A percentile compares a stretch with the other conserved stretches of the same genome.
Evolutionary conservation across 2,113 vertebrate species (phyloP).

Genomic region (rat (Rattus norvegicus)): DNA sequence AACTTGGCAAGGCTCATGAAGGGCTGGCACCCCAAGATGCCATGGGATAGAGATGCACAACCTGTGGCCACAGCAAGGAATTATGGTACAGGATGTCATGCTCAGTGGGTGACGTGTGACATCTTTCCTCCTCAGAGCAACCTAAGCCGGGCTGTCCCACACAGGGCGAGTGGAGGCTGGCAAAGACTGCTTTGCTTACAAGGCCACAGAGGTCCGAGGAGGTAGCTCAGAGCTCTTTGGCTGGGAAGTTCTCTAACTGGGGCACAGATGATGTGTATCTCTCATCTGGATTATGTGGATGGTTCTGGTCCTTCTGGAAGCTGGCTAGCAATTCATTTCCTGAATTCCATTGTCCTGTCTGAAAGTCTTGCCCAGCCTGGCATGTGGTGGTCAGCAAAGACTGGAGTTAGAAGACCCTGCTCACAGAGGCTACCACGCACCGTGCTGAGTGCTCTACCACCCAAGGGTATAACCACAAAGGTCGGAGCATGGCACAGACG

Average conservation of each 20-base stretch:
- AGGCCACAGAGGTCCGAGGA: neutral
- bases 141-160: neutral
- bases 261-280: neutral
- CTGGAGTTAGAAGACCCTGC: neutral
- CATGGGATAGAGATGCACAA: neutral
- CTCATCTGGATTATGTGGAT: neutral
- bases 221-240: neutral
- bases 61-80: neutral
- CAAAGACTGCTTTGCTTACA: neutral
- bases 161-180: neutral
- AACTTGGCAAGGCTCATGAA: neutral
- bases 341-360: neutral
- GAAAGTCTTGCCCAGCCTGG: neutral
- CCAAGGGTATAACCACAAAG: neutral
- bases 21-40: neutral
- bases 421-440: neutral
- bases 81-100: fast-evolving
- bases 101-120: neutral
- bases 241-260: neutral
- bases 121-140: neutral
- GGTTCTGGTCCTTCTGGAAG: neutral
- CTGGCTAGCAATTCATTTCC: neutral
- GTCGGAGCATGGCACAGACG: neutral
- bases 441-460: neutral
- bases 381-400: neutral